Conservation (phyloP, 2,888 invertebrate genomes). For the Bruchidius siliquastri region DNA sequence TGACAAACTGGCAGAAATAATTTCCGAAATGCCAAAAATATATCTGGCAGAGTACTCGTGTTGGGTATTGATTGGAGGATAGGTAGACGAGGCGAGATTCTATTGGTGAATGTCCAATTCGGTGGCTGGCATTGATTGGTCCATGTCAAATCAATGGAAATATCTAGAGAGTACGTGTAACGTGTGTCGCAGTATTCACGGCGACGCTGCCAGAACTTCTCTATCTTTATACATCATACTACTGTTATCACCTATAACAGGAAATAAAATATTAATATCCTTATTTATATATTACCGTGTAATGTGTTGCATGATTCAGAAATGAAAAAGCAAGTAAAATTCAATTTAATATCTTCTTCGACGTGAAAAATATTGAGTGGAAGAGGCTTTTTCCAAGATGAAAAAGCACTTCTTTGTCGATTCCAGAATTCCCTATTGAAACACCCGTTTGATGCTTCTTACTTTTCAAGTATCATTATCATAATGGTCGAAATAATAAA, state of each 20-base stretch:
- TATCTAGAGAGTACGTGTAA: constrained; percentile 1
- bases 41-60: constrained; percentile 49
- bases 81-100: constrained; percentile 40
- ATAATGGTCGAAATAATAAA: no score
- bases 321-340: no score
- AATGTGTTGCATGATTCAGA: no score
- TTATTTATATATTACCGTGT: no score
- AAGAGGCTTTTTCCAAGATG: no score
- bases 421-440: no score
- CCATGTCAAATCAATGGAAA: constrained; percentile 6
- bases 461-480: no score
- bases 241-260: background rate
- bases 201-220: background rate
- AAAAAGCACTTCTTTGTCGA: no score
- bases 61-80: constrained; percentile 51
- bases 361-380: no score
- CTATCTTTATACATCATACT: background rate
- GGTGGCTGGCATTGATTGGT: constrained; percentile 8
- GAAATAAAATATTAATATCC: no score
- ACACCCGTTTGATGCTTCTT: no score
- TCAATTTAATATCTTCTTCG: no score
- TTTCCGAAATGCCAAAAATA: constrained; percentile 34
- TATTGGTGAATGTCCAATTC: background rate
- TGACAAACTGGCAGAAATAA: constrained; percentile 26
- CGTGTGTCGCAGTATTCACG: background rate